Evolutionary conservation across 2,113 vertebrate species (phyloP).

Genomic region (Zosterops hypoxanthus): DNA sequence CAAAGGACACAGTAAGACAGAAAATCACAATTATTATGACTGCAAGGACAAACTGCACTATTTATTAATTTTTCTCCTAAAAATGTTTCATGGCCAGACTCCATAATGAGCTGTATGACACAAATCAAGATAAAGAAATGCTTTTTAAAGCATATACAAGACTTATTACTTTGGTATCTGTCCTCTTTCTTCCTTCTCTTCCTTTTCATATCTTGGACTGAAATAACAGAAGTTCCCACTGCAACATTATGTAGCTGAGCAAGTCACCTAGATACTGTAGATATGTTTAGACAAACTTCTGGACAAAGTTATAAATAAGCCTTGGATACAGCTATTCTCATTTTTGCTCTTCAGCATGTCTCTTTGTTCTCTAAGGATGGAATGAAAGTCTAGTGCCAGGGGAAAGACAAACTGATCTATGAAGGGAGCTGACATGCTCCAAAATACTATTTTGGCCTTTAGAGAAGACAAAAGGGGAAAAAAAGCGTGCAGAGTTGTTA

Average conservation of each 20-base stretch:
- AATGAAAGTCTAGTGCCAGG: conserved; percentile 60
- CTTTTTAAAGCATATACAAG: not conserved
- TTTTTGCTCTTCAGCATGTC: conserved; percentile 56
- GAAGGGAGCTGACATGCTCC: conserved; percentile 17
- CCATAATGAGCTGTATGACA: conserved; percentile 1
- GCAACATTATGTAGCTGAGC: not conserved
- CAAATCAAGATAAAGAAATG: conserved; percentile 43
- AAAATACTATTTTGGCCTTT: conserved; percentile 45
- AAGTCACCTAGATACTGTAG: conserved; percentile 59
- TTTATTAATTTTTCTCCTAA: not conserved
- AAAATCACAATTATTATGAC: not conserved
- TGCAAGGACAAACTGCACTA: not conserved
- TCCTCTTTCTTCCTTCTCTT: not conserved
- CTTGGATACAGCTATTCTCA: conserved; percentile 54
- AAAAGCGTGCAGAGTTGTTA: conserved; percentile 2
- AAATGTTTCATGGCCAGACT: not conserved
- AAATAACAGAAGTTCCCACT: conserved; percentile 47
- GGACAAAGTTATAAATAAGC: conserved; percentile 60
- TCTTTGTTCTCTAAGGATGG: conserved; percentile 58
- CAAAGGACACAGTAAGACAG: not conserved
- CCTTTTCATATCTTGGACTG: not conserved
- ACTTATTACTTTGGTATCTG: conserved; percentile 13
- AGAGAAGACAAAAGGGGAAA: conserved; percentile 44
- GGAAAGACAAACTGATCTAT: conserved; percentile 57
- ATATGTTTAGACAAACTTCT: conserved; percentile 65